These are phyloP conservation scores for Actinostola sp. DNA, from an alignment of 92 coral and sea anemone species.

Conservation along the genomic window DNA sequence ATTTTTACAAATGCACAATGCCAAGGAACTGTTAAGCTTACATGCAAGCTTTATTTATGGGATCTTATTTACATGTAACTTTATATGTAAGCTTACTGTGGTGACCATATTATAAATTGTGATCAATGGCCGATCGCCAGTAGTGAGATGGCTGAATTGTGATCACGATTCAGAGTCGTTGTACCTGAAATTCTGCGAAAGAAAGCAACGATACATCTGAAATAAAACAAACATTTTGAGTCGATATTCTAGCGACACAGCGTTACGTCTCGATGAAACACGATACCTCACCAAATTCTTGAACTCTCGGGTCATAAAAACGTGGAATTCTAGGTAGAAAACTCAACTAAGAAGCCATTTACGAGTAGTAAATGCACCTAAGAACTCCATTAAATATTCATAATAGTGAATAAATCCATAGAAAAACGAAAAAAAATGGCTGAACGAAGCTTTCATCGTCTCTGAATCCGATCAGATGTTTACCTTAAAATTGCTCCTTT, in stretches of 20 bases:
- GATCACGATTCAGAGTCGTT: background rate
- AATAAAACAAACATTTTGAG: background rate
- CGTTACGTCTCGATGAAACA: background rate
- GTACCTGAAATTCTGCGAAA: slow-evolving; percentile 8
- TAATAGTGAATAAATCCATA: slow-evolving; percentile 7
- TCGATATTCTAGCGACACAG: background rate
- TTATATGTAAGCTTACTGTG: too few species aligned
- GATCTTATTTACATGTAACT: too few species aligned
- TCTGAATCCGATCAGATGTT: background rate
- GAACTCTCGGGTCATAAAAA: background rate
- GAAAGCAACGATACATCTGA: slow-evolving; percentile 5
- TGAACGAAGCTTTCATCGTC: background rate
- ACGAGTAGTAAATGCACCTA: background rate
- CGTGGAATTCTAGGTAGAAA: background rate
- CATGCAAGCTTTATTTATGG: too few species aligned
- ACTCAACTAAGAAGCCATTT: background rate
- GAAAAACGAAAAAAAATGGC: background rate
- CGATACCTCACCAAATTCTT: slow-evolving; percentile 6
- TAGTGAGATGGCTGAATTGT: background rate
- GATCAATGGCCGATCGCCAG: background rate
- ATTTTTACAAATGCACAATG: too few species aligned
- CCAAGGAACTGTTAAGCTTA: too few species aligned
- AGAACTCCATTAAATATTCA: slow-evolving; percentile 21
- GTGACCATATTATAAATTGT: too few species aligned
- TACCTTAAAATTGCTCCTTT: background rate